phyloP scores from a whole-genome alignment of 2,888 invertebrate genomes.

The Malthinus flaveolus region DNA sequence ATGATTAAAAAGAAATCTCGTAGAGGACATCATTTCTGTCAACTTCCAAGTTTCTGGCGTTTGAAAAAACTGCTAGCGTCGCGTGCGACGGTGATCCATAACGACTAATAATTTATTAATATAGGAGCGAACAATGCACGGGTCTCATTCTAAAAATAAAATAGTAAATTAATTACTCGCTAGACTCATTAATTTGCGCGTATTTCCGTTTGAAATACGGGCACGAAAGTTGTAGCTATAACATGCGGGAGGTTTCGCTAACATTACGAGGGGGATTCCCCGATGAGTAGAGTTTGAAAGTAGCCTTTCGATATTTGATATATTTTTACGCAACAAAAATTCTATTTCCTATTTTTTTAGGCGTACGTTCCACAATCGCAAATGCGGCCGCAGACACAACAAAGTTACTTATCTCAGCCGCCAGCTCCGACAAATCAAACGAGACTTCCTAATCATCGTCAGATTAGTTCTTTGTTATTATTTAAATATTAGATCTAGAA shows the following conservation, averaged over 20 bases:
- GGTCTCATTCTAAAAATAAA: too few species aligned
- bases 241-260: conserved; percentile 15
- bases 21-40: too few species aligned
- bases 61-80: too few species aligned
- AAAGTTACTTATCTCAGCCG: conserved; percentile 32
- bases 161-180: too few species aligned
- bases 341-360: conserved; percentile 7
- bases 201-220: not conserved
- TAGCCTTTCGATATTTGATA: conserved; percentile 9
- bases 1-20: too few species aligned
- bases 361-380: conserved; percentile 26
- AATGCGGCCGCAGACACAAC: conserved; percentile 31
- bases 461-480: conserved; percentile 41
- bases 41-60: too few species aligned
- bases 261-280: conserved; percentile 10
- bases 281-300: conserved; percentile 16
- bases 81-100: too few species aligned
- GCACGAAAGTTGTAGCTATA: not conserved
- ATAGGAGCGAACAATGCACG: too few species aligned
- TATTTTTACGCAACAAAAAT: not conserved
- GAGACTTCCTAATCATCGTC: conserved; percentile 49
- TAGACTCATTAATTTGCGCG: too few species aligned
- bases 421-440: conserved; percentile 43
- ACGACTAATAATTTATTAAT: too few species aligned
- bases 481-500: too few species aligned